A percentile compares a stretch with the other conserved stretches of the same genome.
Conservation (phyloP, 2,797 vertebrate genomes). For the Poeciliopsis turneri region DNA sequence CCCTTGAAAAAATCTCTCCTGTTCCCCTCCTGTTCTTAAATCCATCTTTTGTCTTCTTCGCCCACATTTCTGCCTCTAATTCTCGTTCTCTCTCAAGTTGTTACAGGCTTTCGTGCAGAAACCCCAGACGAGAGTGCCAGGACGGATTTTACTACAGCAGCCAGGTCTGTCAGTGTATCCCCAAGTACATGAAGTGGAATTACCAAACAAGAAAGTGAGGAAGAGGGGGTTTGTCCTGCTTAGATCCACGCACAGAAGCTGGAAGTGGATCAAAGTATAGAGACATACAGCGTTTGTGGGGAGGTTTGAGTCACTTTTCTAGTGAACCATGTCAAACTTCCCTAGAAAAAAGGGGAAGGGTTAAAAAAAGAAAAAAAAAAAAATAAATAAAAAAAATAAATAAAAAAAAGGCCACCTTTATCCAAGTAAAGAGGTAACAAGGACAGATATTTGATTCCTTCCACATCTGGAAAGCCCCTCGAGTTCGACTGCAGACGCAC, state of each 20-base stretch:
- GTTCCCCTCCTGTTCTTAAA: neutral
- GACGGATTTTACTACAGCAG: conserved; percentile 76
- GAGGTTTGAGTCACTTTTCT: too few relatives aligned
- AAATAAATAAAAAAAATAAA: neutral
- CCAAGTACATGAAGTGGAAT: conserved; percentile 79
- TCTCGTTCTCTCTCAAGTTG: conserved; percentile 64
- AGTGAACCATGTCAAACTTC: neutral
- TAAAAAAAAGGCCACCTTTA: neutral
- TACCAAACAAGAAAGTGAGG: conserved; percentile 33
- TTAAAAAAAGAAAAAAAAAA: conserved; percentile 1
- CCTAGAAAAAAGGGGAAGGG: neutral
- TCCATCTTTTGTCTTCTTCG: neutral
- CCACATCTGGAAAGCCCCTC: conserved; percentile 23
- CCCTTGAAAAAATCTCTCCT: conserved; percentile 14
- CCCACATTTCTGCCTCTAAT: neutral
- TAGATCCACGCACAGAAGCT: conserved; percentile 4
- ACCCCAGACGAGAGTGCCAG: conserved; percentile 65
- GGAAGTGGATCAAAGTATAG: conserved; percentile 18
- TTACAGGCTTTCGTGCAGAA: conserved; percentile 79
- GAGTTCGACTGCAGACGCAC: neutral
- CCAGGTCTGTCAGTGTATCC: conserved; percentile 81
- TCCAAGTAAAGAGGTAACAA: conserved; percentile 8
- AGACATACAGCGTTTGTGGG: too few relatives aligned
- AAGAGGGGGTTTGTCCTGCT: conserved; percentile 1
- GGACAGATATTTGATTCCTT: conserved; percentile 16